Evolutionary conservation across 2,888 invertebrate genomes (phyloP).

Genomic region (Schizaphis graminum): DNA sequence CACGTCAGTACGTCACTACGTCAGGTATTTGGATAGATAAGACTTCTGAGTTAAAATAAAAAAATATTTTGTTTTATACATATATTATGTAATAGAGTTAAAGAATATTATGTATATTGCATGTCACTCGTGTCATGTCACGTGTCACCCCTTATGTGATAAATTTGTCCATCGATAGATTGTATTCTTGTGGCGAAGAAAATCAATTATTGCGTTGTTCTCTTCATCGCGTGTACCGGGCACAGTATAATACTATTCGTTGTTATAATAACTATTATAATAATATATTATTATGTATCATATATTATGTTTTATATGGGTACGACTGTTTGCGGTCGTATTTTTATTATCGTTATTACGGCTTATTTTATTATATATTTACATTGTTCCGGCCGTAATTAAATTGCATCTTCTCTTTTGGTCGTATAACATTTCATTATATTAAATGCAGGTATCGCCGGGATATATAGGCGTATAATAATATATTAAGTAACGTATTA

Average conservation of each 20-base stretch:
- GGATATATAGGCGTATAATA: background rate
- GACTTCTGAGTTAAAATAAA: background rate
- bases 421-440: constrained; percentile 2
- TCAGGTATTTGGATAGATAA: background rate
- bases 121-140: background rate
- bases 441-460: background rate
- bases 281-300: background rate
- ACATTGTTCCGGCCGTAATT: background rate
- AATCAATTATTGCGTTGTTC: background rate
- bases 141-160: background rate
- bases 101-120: background rate
- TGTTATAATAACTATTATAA: background rate
- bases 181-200: background rate
- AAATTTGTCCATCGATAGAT: background rate
- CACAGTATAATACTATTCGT: background rate
- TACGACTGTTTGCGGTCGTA: background rate
- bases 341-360: background rate
- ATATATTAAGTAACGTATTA: background rate
- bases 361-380: background rate
- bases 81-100: background rate
- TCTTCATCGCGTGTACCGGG: background rate
- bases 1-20: background rate
- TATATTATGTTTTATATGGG: background rate
- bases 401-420: background rate
- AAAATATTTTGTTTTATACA: background rate